Conservation (phyloP, 2,113 vertebrate genomes). For the Puma concolor region DNA sequence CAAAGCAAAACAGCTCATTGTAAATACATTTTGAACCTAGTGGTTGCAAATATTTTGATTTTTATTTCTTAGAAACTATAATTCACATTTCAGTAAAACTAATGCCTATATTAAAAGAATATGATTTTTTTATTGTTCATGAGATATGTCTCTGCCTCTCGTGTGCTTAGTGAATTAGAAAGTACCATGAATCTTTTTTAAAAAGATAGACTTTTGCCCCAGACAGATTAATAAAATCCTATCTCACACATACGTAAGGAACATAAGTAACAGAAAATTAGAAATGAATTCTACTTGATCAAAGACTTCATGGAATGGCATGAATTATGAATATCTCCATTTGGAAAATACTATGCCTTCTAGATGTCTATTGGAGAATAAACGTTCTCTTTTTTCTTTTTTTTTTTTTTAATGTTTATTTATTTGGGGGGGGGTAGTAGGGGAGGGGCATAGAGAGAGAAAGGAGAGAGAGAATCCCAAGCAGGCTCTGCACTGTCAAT, state of each 20-base stretch:
- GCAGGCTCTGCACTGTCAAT: too few relatives aligned
- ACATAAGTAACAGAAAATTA: not conserved
- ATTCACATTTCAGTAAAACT: slow-evolving; percentile 44
- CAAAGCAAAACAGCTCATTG: not conserved
- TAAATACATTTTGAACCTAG: not conserved
- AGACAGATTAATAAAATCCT: not conserved
- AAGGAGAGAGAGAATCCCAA: too few relatives aligned
- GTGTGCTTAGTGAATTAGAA: not conserved
- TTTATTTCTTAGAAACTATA: slow-evolving; percentile 28
- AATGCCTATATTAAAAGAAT: not conserved
- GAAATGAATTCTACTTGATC: not conserved
- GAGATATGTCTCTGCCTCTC: not conserved
- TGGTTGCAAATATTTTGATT: not conserved
- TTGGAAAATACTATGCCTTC: slow-evolving; percentile 28
- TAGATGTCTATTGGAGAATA: not conserved
- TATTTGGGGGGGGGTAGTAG: too few relatives aligned
- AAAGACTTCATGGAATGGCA: not conserved
- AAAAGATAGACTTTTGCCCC: not conserved
- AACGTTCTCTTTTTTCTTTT: too few relatives aligned
- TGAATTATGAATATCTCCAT: not conserved
- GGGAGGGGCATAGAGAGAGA: too few relatives aligned
- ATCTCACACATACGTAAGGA: not conserved
- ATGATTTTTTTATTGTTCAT: not conserved
- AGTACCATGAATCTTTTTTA: not conserved
- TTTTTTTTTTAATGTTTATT: too few relatives aligned